Evolutionary conservation across 2,888 invertebrate species (phyloP), one percentile per base, ranked within the genome.

Genomic region (Pterostichus madidus): DNA sequence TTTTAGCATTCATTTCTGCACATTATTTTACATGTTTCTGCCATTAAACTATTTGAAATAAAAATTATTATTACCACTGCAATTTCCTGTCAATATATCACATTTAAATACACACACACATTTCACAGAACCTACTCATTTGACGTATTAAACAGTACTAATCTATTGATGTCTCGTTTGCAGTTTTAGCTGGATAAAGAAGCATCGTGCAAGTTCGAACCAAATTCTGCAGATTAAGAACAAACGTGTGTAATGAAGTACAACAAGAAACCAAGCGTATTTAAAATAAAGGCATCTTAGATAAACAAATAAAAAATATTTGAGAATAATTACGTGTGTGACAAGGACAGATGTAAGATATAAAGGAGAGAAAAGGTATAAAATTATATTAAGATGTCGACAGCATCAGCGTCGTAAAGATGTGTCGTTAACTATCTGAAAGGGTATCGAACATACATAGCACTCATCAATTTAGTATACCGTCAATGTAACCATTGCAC

Each of bases 321-420:
- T 39, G 0, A 39, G 39, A 64, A 32, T 64, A 32, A 64, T 39
- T 35, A 35, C 32, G n/a, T 35, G 32, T n/a, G 7, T 13, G n/a
- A 64, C 31, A 64, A 64, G 31, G 4, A 35, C 35, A n/a, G 35
- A 32, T 35, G 32, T 32, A 64, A 32, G 35, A 32, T 35, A 35
- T 64, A 64, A 64, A 61, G 31, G 61, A 61, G 7, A 39, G 39
- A 61, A 24, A 24, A 1, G 32, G 35, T 5, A 59, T 59, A 59
- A 59, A 59, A 59, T 59, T 59, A 31, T 59, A 64, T 64, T 64
- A 35, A 64, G 64, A 64, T 64, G 64, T 64, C 32, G 64, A 13
- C 64, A 31, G 31, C 35, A 35, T 64, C 64, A 35, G 31, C 32
- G 31, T 64, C 64, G 35, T 64, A 64, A 32, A 64, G 35, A 64